These are phyloP conservation scores for Falco rusticolus DNA, from an alignment of 2,797 vertebrate genomes.

Conservation along the genomic window DNA sequence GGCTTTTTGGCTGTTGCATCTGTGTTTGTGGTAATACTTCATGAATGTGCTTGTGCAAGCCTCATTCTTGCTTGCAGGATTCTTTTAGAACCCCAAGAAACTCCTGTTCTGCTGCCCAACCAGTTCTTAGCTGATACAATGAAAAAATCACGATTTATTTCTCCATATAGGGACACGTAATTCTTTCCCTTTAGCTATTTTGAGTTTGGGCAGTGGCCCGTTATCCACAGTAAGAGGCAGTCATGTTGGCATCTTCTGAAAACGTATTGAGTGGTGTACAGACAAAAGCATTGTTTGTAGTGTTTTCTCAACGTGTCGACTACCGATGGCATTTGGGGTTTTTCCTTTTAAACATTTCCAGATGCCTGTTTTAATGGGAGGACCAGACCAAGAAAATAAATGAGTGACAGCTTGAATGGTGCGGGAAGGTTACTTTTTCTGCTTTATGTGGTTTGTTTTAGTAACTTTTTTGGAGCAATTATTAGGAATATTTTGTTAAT, in stretches of 20 bases:
- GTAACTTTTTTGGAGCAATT: neutral
- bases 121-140: neutral
- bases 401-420: neutral
- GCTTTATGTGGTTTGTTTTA: neutral
- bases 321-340: neutral
- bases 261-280: neutral
- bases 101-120: neutral
- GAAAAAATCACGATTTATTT: neutral
- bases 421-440: neutral
- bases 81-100: neutral
- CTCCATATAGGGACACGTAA: neutral
- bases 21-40: neutral
- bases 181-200: neutral
- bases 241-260: neutral
- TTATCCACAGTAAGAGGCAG: neutral
- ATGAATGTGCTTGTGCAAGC: neutral
- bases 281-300: neutral
- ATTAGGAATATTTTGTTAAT: neutral
- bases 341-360: neutral
- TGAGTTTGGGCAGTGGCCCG: neutral
- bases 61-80: neutral
- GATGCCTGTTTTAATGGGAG: neutral
- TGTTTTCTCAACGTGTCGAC: neutral
- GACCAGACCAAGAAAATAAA: neutral
- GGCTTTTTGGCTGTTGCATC: slow-evolving; percentile 2